These are phyloP conservation scores for Parauchenoglanis ngamensis DNA, from an alignment of 2,797 vertebrate species.

Conservation along the genomic window DNA sequence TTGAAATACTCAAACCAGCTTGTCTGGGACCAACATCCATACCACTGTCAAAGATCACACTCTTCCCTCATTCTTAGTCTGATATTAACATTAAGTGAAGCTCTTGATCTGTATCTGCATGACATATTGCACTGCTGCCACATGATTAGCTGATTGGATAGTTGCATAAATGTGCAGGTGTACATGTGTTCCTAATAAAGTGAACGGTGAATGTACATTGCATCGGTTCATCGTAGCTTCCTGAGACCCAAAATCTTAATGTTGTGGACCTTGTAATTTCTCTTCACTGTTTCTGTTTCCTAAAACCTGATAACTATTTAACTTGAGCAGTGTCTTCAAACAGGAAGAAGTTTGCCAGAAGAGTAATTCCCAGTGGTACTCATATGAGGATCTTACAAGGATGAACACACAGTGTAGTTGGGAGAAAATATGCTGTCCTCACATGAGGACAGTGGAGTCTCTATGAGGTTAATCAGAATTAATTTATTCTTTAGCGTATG, in stretches of 20 bases:
- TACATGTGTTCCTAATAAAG: not conserved
- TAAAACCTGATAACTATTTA: too few species aligned
- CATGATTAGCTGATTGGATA: not conserved
- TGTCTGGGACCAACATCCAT: not conserved
- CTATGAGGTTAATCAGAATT: not conserved
- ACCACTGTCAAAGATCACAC: not conserved
- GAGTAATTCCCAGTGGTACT: too few species aligned
- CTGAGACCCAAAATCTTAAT: too few species aligned
- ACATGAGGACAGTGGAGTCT: too few species aligned
- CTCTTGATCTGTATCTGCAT: not conserved
- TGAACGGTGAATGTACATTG: not conserved
- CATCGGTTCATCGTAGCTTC: not conserved
- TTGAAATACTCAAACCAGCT: not conserved
- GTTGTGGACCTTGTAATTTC: too few species aligned
- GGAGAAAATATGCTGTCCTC: too few species aligned
- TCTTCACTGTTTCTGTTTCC: too few species aligned
- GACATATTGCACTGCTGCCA: not conserved
- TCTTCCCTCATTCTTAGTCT: not conserved
- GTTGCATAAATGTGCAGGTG: constrained; percentile 1
- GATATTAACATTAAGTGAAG: not conserved
- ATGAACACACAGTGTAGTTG: too few species aligned
- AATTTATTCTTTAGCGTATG: not conserved
- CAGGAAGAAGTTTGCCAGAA: too few species aligned
- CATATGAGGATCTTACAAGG: too few species aligned
- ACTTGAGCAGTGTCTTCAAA: too few species aligned